Conservation (phyloP, 2,888 invertebrate genomes). For the Lycia hirtaria region DNA sequence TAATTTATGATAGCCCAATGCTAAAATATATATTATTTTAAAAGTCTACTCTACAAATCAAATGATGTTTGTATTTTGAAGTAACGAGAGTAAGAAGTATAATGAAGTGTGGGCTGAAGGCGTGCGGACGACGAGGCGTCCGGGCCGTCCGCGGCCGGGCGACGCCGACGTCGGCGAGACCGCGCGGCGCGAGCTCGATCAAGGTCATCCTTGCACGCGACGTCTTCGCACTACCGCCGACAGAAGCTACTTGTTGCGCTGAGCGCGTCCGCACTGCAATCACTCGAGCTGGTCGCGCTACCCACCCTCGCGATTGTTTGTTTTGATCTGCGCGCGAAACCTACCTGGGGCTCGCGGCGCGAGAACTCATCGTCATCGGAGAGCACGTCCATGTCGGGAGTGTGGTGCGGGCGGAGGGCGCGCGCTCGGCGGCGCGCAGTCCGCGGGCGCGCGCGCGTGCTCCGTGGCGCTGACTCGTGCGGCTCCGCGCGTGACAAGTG, state of each 20-base stretch:
- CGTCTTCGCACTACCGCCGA: constrained; percentile 47
- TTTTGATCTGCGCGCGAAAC: constrained; percentile 36
- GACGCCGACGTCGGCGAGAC: constrained; percentile 51
- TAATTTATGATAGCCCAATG: too few relatives aligned
- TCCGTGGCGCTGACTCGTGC: constrained; percentile 63
- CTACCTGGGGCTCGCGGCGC: constrained; percentile 80
- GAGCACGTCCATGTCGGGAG: constrained; percentile 79
- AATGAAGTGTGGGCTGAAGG: constrained; percentile 10
- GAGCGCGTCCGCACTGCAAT: constrained; percentile 31
- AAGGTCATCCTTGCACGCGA: constrained; percentile 74
- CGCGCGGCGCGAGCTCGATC: constrained; percentile 62
- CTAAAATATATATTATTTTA: too few relatives aligned
- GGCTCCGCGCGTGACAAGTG: constrained; percentile 66
- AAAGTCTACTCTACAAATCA: constrained; percentile 30
- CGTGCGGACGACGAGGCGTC: constrained; percentile 16
- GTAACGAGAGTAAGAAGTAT: constrained; percentile 40
- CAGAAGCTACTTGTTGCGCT: constrained; percentile 76
- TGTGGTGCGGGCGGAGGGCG: constrained; percentile 58
- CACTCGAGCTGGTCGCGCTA: constrained; percentile 48
- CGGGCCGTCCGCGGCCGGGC: constrained; percentile 52
- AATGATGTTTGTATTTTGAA: constrained; percentile 42
- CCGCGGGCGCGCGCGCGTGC: constrained; percentile 73
- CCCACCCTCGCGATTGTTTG: constrained; percentile 34
- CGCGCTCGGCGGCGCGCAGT: constrained; percentile 73
- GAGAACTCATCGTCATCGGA: constrained; percentile 81